Base-by-base conservation (phyloP, 2,113 vertebrate genomes). In the Poeciliopsis retropinna region DNA sequence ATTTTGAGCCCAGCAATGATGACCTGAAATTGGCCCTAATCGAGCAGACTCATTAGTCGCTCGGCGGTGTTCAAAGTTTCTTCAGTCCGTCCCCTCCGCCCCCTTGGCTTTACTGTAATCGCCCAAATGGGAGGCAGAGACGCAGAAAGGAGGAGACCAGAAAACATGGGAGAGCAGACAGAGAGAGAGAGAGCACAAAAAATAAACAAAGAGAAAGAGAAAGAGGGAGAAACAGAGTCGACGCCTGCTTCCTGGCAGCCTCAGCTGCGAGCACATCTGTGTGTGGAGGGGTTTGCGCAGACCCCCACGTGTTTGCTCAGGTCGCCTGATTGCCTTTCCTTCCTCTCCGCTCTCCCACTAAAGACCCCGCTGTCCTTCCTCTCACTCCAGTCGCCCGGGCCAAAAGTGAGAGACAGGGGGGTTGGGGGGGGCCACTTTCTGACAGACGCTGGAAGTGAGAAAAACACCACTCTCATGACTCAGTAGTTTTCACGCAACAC, bases 281-380 rank as follows among this genome's bases (percentile, higher is more conserved):
- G 90, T 82, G 88, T 47, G 57, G 87, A 90, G 85, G 86, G 86
- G 78, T 83, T 91, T 73, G 79, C 87, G 88, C 84, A 85, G 92
- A 92, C 90, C 91, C 88, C 88, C 90, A 88, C 85, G 88, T 93
- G 92, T 93, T 94, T 94, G 93, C 91, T 94, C 92, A 92, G 91
- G 91, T 94, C 85, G 89, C 88, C 88, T 93, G 94, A 95, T 95
- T 95, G 94, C 92, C 93, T 94, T 94, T 94, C 94, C 94, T 95
- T 95, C 94, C 94, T 93, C 90, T 89, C 92, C 86, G 89, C 85
- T 90, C 78, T 92, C 87, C 89, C 87, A 90, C 87, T 91, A 92
- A 92, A 94, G 91, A 92, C 91, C 92, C 92, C 47, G 64, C 83
- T 93, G 92, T 93, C 93, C 93, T 94, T 94, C 94, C 93, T 92